phyloP scores from a whole-genome alignment of 1,140 invertebrate genomes.

The Temnothorax nylanderi region DNA sequence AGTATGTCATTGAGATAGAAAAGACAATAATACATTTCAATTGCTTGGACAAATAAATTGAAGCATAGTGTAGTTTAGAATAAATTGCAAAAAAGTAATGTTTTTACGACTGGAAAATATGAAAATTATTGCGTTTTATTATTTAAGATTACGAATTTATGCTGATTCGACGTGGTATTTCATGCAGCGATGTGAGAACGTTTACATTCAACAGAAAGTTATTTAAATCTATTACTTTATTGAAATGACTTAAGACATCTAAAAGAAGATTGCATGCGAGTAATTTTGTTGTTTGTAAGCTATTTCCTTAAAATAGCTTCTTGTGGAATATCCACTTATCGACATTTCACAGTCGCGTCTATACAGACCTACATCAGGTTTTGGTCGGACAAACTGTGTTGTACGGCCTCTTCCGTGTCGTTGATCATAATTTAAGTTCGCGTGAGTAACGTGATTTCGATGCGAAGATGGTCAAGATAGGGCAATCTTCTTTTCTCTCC shows the following conservation, averaged over 20 bases:
- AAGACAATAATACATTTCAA: not conserved
- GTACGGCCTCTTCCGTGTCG: conserved; percentile 33
- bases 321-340: conserved; percentile 20
- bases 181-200: not conserved
- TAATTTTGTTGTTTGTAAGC: conserved; percentile 2
- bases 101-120: not conserved
- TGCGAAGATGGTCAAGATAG: conserved; percentile 35
- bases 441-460: conserved; percentile 41
- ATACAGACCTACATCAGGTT: conserved; percentile 10
- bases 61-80: not conserved
- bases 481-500: conserved; percentile 36
- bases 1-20: not conserved
- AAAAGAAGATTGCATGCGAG: not conserved
- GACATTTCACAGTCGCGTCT: not conserved
- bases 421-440: conserved; percentile 43
- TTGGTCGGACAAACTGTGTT: not conserved
- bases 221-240: not conserved
- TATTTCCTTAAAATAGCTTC: not conserved
- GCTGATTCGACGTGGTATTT: not conserved
- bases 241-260: not conserved
- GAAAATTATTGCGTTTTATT: not conserved
- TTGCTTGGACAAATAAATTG: not conserved
- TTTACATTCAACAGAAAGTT: conserved; percentile 6
- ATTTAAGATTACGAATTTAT: not conserved
- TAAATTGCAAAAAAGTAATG: not conserved